These are phyloP conservation scores for Ophioninae sp. DNA, from an alignment of 2,888 invertebrate species.

Conservation along the genomic window DNA sequence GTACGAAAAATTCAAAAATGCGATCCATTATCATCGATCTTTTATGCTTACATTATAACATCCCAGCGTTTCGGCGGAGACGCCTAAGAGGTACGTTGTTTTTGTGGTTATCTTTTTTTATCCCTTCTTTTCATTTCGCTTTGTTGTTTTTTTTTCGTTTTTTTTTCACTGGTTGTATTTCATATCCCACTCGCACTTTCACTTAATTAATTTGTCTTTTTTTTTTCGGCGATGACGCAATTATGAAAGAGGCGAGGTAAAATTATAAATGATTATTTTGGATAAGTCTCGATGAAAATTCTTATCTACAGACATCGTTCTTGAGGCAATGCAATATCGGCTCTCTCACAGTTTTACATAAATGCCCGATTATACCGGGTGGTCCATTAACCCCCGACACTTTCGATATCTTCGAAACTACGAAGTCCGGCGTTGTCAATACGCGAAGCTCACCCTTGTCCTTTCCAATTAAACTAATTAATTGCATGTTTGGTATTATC, in stretches of 20 bases:
- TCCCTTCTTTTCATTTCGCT: background rate
- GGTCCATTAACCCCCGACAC: background rate
- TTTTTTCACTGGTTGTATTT: background rate
- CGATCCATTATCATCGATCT: constrained; percentile 20
- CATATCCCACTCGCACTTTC: background rate
- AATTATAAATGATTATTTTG: background rate
- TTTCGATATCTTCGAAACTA: background rate
- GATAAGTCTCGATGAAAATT: constrained; percentile 23
- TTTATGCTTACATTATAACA: constrained; percentile 13
- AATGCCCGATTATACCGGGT: background rate
- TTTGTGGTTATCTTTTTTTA: background rate
- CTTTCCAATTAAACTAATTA: too few relatives aligned
- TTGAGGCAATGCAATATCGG: background rate
- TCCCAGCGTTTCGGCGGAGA: constrained; percentile 16
- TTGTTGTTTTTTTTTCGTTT: background rate
- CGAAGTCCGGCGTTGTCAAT: background rate
- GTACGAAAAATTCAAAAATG: constrained; percentile 58
- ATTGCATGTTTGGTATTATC: too few relatives aligned
- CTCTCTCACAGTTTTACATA: background rate
- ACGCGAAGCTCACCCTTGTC: too few relatives aligned
- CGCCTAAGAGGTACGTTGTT: constrained; percentile 22
- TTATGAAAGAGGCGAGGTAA: constrained; percentile 4
- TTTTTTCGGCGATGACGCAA: constrained; percentile 42
- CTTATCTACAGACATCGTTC: constrained; percentile 24
- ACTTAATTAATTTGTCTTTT: constrained; percentile 11